phyloP scores from a whole-genome alignment of 2,888 invertebrate genomes.

The Heliconius erato region DNA sequence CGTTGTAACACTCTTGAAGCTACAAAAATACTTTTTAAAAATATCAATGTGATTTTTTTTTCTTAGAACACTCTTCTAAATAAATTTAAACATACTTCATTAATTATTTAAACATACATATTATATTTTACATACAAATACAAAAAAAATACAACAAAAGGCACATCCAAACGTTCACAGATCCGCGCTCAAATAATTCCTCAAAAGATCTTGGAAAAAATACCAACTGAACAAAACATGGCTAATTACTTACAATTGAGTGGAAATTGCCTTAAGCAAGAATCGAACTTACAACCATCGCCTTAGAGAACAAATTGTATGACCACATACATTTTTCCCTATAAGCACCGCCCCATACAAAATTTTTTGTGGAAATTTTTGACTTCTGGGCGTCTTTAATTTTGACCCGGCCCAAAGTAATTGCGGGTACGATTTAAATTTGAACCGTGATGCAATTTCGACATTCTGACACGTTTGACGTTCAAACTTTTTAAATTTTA shows the following conservation, averaged over 20 bases:
- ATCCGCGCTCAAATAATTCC: constrained; percentile 49
- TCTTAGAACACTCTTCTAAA: too few species aligned
- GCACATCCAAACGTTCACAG: constrained; percentile 35
- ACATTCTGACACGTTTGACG: constrained; percentile 32
- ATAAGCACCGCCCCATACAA: constrained; percentile 42
- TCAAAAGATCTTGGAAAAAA: constrained; percentile 56
- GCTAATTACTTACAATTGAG: constrained; percentile 64
- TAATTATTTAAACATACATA: not conserved
- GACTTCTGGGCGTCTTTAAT: constrained; percentile 45
- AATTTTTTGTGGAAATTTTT: constrained; percentile 46
- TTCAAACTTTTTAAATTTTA: constrained; percentile 19
- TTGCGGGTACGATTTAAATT: constrained; percentile 42
- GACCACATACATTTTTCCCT: not conserved
- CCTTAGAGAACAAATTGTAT: not conserved
- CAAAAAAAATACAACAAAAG: constrained; percentile 26
- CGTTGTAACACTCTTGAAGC: too few species aligned
- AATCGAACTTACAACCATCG: not conserved
- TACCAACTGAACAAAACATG: constrained; percentile 65
- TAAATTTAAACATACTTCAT: not conserved
- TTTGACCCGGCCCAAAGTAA: constrained; percentile 46
- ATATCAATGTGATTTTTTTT: too few species aligned
- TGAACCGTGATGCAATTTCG: constrained; percentile 36
- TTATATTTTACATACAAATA: not conserved
- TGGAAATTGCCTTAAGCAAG: constrained; percentile 43
- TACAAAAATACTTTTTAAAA: too few species aligned